Percentiles rank a stretch among this genome's conserved stretches.
phyloP scores from a whole-genome alignment of 2,888 invertebrate species.

The Hydroisotoma schaefferi region DNA sequence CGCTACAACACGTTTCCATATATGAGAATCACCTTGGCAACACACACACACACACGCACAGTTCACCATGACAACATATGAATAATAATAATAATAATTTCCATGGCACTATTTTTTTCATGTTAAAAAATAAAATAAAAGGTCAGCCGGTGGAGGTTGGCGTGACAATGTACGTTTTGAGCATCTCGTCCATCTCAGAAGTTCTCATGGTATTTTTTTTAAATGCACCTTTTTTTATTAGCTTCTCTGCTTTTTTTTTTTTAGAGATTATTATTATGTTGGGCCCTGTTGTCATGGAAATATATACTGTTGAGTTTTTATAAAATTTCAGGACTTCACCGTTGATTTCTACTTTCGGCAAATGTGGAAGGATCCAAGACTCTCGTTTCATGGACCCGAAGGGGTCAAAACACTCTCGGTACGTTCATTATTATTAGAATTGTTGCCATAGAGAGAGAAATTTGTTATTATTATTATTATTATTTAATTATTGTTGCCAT shows the following conservation, averaged over 20 bases:
- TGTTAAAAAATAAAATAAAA: neutral
- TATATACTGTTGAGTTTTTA: no score
- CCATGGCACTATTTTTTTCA: neutral
- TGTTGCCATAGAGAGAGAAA: no score
- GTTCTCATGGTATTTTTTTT: constrained; percentile 79
- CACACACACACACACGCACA: neutral
- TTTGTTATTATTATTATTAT: no score
- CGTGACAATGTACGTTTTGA: constrained; percentile 96
- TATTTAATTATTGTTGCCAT: no score
- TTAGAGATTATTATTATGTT: no score
- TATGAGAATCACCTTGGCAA: neutral
- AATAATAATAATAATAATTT: neutral
- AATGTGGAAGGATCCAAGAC: constrained; percentile 94
- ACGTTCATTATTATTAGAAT: neutral
- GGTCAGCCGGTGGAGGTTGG: constrained; percentile 79
- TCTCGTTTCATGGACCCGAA: constrained; percentile 83
- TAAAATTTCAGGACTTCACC: constrained; percentile 68
- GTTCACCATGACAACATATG: neutral
- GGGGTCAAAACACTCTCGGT: constrained; percentile 84
- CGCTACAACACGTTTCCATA: neutral
- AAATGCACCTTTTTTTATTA: neutral
- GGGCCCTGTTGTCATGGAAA: no score
- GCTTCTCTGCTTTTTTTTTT: no score
- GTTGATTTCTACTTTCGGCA: constrained; percentile 98
- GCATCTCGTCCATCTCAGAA: constrained; percentile 97